These are phyloP conservation scores for Indri indri DNA, from an alignment of 2,113 vertebrate genomes.

Conservation along the genomic window DNA sequence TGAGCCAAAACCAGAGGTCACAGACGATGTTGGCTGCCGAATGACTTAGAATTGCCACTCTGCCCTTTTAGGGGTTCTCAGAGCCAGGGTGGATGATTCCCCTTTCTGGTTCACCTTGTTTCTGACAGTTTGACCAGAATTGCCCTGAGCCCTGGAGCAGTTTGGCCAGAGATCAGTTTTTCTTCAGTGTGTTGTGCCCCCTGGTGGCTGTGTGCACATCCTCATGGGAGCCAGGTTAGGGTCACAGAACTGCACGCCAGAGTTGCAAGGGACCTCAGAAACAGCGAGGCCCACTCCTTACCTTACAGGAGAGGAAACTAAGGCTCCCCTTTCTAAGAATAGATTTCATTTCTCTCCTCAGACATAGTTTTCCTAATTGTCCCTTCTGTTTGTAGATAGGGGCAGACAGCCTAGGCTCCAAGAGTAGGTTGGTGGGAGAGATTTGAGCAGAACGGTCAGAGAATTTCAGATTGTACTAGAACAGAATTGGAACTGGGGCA, in stretches of 20 bases:
- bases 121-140: not conserved
- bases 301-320: not conserved
- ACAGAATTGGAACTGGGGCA: not conserved
- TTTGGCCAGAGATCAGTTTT: not conserved
- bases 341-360: not conserved
- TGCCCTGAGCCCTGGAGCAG: not conserved
- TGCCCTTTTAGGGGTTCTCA: not conserved
- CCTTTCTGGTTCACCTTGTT: not conserved
- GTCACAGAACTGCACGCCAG: no score
- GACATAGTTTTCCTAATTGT: not conserved
- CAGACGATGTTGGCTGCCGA: not conserved
- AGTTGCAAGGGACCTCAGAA: not conserved
- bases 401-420: not conserved
- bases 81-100: not conserved
- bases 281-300: not conserved
- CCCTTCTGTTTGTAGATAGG: not conserved
- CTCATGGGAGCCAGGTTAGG: rapidly evolving
- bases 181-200: conserved; percentile 35
- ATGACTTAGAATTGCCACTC: not conserved
- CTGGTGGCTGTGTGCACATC: conserved; percentile 41
- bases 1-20: not conserved
- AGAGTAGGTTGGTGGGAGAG: not conserved
- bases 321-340: not conserved
- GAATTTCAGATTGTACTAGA: not conserved
- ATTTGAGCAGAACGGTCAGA: not conserved